phyloP scores from a whole-genome alignment of 2,113 vertebrate species.

The Xiphorhynchus elegans region DNA sequence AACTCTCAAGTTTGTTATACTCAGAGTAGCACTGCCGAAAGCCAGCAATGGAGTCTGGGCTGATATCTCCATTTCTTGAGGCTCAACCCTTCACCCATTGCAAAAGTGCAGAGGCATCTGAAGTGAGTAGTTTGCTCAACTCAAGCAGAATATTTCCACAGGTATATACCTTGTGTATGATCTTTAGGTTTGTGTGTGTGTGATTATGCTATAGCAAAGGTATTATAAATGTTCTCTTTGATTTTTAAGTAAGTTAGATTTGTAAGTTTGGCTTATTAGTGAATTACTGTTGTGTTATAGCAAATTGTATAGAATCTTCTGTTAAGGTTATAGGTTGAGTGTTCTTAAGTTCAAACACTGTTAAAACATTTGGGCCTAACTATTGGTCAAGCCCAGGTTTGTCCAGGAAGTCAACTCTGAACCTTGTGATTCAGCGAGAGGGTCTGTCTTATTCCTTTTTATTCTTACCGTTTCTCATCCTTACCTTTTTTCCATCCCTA shows the following conservation, averaged over 20 bases:
- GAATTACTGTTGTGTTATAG: not conserved
- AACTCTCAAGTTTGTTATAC: not conserved
- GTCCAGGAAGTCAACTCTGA: not conserved
- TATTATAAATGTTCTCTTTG: not conserved
- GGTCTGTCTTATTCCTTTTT: not conserved
- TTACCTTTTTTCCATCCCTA: not conserved
- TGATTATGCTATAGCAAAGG: not conserved
- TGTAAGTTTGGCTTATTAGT: not conserved
- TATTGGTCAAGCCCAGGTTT: not conserved
- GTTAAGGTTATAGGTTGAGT: not conserved
- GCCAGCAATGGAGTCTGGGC: fast-evolving
- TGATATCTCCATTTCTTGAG: not conserved
- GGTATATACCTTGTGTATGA: too few species aligned
- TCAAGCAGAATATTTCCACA: not conserved
- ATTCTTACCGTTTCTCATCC: not conserved
- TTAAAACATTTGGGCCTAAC: not conserved
- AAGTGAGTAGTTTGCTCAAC: not conserved
- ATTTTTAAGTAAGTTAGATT: not conserved
- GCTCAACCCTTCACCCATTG: not conserved
- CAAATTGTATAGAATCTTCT: not conserved
- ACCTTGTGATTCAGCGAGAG: not conserved
- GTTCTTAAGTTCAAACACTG: not conserved
- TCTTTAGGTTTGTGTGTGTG: not conserved
- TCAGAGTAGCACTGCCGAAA: fast-evolving
- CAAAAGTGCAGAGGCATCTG: not conserved